These are phyloP conservation scores for Coleophora deauratella DNA, from an alignment of 2,888 invertebrate species.

Conservation along the genomic window DNA sequence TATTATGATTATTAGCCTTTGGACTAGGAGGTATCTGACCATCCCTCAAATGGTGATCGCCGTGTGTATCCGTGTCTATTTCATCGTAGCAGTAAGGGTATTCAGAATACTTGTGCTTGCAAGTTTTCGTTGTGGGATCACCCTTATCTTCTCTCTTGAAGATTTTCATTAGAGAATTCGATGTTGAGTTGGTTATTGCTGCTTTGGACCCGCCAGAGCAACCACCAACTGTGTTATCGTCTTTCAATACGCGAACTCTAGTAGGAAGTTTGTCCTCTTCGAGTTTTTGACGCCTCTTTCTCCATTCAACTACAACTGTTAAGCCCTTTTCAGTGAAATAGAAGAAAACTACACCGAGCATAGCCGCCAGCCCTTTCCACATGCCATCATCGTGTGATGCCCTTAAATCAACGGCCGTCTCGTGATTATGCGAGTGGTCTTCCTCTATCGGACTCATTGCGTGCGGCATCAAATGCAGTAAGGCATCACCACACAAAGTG, in stretches of 20 bases:
- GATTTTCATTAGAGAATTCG: constrained; percentile 55
- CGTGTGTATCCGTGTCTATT: constrained; percentile 83
- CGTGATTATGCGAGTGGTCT: constrained; percentile 31
- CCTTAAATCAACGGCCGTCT: constrained; percentile 20
- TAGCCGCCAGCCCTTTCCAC: constrained; percentile 89
- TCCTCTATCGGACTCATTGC: constrained; percentile 72
- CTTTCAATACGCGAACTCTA: constrained; percentile 82
- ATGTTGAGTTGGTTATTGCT: constrained; percentile 54
- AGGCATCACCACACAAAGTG: constrained; percentile 91
- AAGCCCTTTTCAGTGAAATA: constrained; percentile 90
- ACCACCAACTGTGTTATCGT: constrained; percentile 67
- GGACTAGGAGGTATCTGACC: constrained; percentile 57
- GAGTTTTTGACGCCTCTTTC: constrained; percentile 81
- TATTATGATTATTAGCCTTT: constrained; percentile 58
- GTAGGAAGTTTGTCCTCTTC: constrained; percentile 78
- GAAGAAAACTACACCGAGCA: constrained; percentile 89
- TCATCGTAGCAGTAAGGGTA: constrained; percentile 92
- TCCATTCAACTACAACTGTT: constrained; percentile 86
- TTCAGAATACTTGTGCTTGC: constrained; percentile 92
- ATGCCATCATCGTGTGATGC: constrained; percentile 79
- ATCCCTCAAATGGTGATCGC: constrained; percentile 72
- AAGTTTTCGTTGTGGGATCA: constrained; percentile 77
- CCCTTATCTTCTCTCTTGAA: constrained; percentile 57
- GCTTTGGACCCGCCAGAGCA: constrained; percentile 50
- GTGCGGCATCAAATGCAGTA: constrained; percentile 93